A percentile compares a stretch with the other conserved stretches of the same genome.
phyloP scores from a whole-genome alignment of 2,797 vertebrate genomes.

The Pantherophis vulpinus region DNA sequence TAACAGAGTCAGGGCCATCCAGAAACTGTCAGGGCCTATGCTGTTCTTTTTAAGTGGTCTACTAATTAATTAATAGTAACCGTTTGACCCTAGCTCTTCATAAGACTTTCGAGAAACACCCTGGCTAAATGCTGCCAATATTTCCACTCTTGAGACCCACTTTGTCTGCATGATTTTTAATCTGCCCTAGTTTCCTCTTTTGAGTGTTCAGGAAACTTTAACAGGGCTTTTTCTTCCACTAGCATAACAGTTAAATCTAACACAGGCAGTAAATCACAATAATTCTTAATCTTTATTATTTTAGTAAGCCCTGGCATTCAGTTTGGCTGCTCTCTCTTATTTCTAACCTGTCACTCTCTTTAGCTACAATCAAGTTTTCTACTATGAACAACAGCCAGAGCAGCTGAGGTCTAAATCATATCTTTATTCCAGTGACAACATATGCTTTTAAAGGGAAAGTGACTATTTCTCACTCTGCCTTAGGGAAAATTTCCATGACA shows the following conservation, averaged over 20 bases:
- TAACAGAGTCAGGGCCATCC: neutral
- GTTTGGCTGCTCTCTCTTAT: neutral
- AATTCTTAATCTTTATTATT: neutral
- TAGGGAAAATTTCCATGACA: neutral
- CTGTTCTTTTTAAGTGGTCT: neutral
- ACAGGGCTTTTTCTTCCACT: neutral
- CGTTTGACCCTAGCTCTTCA: neutral
- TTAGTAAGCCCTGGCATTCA: neutral
- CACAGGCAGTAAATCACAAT: neutral
- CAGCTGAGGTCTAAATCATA: slow-evolving; percentile 9
- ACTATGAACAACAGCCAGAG: neutral
- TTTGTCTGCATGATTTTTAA: neutral
- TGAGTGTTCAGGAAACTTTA: neutral
- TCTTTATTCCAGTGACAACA: neutral
- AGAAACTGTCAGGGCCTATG: neutral
- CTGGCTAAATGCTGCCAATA: neutral
- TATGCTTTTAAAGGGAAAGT: slow-evolving; percentile 10
- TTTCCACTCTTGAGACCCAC: neutral
- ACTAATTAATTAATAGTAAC: neutral
- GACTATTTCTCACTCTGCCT: neutral
- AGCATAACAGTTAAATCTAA: neutral
- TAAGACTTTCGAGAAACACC: neutral
- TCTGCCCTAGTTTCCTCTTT: neutral
- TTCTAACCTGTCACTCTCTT: neutral
- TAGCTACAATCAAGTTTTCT: neutral